Evolutionary conservation across 2,113 vertebrate species (phyloP), one percentile per base, ranked within the genome.

Genomic region (Corapipo altera): DNA sequence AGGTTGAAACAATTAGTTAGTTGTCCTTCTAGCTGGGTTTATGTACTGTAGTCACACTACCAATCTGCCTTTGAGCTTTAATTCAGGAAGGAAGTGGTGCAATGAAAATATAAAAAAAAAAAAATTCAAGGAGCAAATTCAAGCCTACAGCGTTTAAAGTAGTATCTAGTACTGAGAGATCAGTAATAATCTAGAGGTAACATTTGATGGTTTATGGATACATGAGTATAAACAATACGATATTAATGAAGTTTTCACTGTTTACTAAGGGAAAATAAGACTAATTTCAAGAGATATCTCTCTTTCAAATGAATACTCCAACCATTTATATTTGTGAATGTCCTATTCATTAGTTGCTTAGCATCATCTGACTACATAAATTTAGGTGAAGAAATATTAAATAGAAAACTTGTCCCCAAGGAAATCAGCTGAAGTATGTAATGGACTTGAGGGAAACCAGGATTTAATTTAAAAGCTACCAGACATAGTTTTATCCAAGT

Each of bases 381-480:
- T 67, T 71, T 64, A 41, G 21, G 28, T 70, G 49, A 94, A 69
- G 28, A 59, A 85, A 85, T 72, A 78, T 54, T 83, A 82, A 92
- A 73, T 28, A 54, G 57, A 87, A 91, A 75, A 59, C 6, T 41
- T 80, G 7, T 69, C 39, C 35, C 41, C 19, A 37, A 23, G 55
- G 57, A 89, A 74, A 94, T 55, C 22, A 86, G 12, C 44, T 67
- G 12, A 91, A 89, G 16, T 52, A 27, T 69, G 37, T 16, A 88
- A 59, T n/a, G 37, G 71, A 65, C 52, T 76, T 65, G 19, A 72
- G 62, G 39, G 52, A 89, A 95, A 20, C 4, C 51, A 72, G 21
- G 10, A 12, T 88, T 74, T 66, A 83, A 92, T 88, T 88, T 96
- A 70, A 85, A 93, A 85, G 18, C 33, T 48, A 79, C 19, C 30